Conservation (phyloP, 2,113 vertebrate genomes). For the Vicugna pacos region DNA sequence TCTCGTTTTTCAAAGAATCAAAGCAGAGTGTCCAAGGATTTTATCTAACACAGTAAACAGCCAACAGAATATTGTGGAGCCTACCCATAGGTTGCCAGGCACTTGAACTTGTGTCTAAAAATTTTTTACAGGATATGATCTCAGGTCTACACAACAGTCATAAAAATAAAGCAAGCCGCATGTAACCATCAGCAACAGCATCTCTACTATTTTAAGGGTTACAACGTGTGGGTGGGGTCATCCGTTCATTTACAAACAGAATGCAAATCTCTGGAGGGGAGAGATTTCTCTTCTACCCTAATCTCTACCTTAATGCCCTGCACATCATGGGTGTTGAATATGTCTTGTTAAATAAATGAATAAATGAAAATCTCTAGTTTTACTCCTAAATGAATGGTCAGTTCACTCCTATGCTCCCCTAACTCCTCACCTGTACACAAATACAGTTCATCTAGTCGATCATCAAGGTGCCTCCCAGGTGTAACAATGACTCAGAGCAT, state of each 20-base stretch:
- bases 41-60: constrained; percentile 5
- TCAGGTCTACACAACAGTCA: neutral
- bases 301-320: neutral
- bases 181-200: neutral
- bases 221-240: rapidly evolving
- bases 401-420: neutral
- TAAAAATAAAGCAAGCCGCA: neutral
- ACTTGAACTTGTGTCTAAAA: neutral
- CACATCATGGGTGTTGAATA: neutral
- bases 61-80: neutral
- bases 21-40: constrained; percentile 53
- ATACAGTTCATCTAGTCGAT: neutral
- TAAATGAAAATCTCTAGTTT: neutral
- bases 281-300: neutral
- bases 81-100: neutral
- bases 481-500: neutral
- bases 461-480: no score
- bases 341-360: neutral
- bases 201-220: neutral
- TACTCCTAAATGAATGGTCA: neutral
- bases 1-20: constrained; percentile 68
- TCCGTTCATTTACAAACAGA: neutral
- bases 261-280: neutral
- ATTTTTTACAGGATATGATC: neutral
- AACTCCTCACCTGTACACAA: neutral